Conservation (phyloP, 2,797 vertebrate genomes). For the Lophotriccus pileatus region DNA sequence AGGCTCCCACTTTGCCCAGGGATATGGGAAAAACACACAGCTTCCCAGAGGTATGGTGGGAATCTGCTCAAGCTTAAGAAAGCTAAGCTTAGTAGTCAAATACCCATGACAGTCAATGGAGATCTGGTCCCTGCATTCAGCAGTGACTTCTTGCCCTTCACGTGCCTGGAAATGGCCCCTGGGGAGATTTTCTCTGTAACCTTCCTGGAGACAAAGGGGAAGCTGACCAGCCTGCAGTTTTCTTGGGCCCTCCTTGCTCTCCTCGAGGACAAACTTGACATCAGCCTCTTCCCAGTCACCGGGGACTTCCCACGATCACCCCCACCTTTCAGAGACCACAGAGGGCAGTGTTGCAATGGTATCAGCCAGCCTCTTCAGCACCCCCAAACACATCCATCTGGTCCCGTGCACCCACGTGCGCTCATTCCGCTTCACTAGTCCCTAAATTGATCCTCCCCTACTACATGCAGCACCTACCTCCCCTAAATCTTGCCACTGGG, state of each 20-base stretch:
- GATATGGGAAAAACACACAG: not conserved
- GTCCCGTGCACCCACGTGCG: fast-evolving
- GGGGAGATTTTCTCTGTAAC: not conserved
- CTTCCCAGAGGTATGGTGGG: not conserved
- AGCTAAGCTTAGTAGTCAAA: not conserved
- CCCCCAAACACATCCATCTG: not conserved
- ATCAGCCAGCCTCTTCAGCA: not conserved
- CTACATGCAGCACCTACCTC: not conserved
- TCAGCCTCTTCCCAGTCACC: not conserved
- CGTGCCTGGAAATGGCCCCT: not conserved
- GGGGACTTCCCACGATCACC: not conserved
- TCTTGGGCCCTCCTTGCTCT: not conserved
- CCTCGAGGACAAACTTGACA: not conserved
- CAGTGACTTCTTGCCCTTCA: not conserved
- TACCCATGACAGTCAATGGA: not conserved
- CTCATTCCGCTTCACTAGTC: not conserved
- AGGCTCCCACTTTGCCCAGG: not conserved
- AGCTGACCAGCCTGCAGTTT: not conserved
- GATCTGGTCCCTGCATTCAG: not conserved
- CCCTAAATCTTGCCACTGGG: not conserved
- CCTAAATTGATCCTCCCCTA: not conserved
- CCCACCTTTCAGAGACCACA: not conserved
- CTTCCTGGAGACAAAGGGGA: not conserved
- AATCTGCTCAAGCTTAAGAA: not conserved
- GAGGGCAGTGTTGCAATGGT: not conserved